phyloP scores from a whole-genome alignment of 2,888 invertebrate genomes.

The Cantharis rufa region DNA sequence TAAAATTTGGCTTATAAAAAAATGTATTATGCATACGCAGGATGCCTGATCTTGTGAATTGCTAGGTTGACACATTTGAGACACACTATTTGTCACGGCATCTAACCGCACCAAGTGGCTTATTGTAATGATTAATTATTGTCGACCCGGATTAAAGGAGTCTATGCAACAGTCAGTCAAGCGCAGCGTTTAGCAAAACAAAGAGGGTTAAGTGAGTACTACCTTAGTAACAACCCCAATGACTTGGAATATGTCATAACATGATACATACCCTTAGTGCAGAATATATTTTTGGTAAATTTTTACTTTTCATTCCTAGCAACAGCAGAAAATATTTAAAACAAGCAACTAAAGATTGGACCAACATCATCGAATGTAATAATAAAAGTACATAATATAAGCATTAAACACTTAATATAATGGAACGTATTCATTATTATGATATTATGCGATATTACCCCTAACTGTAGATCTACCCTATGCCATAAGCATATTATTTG shows the following conservation, averaged over 20 bases:
- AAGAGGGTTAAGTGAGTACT: constrained; percentile 46
- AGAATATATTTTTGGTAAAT: background rate
- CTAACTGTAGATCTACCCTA: background rate
- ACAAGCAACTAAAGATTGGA: background rate
- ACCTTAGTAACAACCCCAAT: constrained; percentile 20
- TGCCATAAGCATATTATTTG: background rate
- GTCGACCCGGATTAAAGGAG: constrained; percentile 48
- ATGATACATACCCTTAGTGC: background rate
- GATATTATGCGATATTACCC: too few species aligned
- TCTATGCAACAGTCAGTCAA: constrained; percentile 43
- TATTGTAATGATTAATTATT: constrained; percentile 50
- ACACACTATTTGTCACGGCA: constrained; percentile 52
- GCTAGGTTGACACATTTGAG: constrained; percentile 50
- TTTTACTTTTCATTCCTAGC: background rate
- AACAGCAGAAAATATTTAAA: background rate
- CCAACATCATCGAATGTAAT: background rate
- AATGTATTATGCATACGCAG: constrained; percentile 46
- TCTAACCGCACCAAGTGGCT: constrained; percentile 46
- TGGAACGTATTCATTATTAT: too few species aligned
- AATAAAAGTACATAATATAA: too few species aligned
- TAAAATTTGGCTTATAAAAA: constrained; percentile 42
- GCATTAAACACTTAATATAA: too few species aligned
- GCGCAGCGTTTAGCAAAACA: constrained; percentile 45
- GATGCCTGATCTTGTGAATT: constrained; percentile 42
- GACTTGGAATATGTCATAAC: constrained; percentile 22